A percentile compares a stretch with the other conserved stretches of the same genome.
Evolutionary conservation across 2,888 invertebrate genomes (phyloP).

Genomic region (Caenorhabditis auriculariae): DNA sequence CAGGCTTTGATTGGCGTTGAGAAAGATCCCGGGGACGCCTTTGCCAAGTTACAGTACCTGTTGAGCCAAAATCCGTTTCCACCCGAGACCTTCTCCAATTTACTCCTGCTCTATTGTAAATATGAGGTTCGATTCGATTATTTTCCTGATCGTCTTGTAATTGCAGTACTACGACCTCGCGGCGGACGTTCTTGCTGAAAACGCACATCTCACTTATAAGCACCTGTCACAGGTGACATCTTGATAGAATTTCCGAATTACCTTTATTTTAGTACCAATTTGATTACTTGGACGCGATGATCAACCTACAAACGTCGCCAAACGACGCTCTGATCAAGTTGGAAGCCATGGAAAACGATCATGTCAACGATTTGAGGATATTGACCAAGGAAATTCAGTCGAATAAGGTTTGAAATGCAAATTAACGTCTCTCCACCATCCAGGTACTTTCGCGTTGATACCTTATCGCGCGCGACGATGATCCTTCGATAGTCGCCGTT

Average conservation of each 20-base stretch:
- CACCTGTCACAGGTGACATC: constrained; percentile 47
- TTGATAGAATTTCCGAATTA: no score
- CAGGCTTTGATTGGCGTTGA: constrained; percentile 12
- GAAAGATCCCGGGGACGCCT: constrained; percentile 82
- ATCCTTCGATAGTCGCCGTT: no score
- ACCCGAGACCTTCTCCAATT: constrained; percentile 93
- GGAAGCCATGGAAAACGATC: constrained; percentile 86
- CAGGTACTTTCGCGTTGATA: no score
- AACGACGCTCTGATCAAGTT: constrained; percentile 93
- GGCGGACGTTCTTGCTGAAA: constrained; percentile 95
- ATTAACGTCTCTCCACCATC: no score
- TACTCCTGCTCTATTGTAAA: constrained; percentile 89
- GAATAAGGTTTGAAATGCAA: no score
- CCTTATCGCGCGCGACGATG: no score
- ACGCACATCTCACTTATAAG: constrained; percentile 91
- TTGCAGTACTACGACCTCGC: constrained; percentile 85
- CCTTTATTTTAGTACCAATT: constrained; percentile 46
- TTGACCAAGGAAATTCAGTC: constrained; percentile 85
- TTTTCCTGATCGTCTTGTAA: constrained; percentile 1
- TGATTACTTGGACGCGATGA: constrained; percentile 91
- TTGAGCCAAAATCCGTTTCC: constrained; percentile 94
- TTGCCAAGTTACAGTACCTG: constrained; percentile 89
- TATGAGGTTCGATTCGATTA: constrained; percentile 72
- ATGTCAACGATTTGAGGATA: constrained; percentile 85
- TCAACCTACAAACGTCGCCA: constrained; percentile 93